Percentiles rank a stretch among this genome's conserved stretches.
Evolutionary conservation across 2,888 invertebrate genomes (phyloP).

Genomic region (Nineta flava): DNA sequence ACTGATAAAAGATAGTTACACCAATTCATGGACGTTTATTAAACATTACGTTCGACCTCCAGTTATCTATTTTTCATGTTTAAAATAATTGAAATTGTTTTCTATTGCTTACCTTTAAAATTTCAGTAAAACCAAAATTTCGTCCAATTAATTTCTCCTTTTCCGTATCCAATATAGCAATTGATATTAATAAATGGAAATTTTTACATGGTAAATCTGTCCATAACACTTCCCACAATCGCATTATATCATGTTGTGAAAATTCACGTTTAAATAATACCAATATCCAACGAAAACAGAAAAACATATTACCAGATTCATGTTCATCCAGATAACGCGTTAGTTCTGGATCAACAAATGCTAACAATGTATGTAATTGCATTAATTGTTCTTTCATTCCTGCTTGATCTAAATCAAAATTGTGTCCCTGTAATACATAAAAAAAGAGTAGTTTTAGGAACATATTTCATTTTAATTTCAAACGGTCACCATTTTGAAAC

Average conservation of each 20-base stretch:
- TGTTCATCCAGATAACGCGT: conserved; percentile 73
- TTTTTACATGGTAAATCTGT: conserved; percentile 86
- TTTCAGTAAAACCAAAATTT: conserved; percentile 90
- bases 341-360: conserved; percentile 69
- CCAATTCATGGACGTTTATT: no score
- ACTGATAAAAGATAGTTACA: no score
- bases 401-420: conserved; percentile 94
- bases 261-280: conserved; percentile 95
- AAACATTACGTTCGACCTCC: no score
- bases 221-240: conserved; percentile 94
- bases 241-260: conserved; percentile 68
- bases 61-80: no score
- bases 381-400: conserved; percentile 88
- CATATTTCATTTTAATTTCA: neutral
- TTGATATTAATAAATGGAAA: conserved; percentile 85
- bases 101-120: conserved; percentile 54
- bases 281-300: conserved; percentile 95
- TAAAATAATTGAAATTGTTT: no score
- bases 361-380: conserved; percentile 66
- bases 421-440: conserved; percentile 43
- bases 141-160: conserved; percentile 77
- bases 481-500: neutral
- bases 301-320: conserved; percentile 93
- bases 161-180: conserved; percentile 85
- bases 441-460: neutral